Evolutionary conservation across 2,888 invertebrate species (phyloP), one percentile per base, ranked within the genome.

Genomic region (Busseola fusca): DNA sequence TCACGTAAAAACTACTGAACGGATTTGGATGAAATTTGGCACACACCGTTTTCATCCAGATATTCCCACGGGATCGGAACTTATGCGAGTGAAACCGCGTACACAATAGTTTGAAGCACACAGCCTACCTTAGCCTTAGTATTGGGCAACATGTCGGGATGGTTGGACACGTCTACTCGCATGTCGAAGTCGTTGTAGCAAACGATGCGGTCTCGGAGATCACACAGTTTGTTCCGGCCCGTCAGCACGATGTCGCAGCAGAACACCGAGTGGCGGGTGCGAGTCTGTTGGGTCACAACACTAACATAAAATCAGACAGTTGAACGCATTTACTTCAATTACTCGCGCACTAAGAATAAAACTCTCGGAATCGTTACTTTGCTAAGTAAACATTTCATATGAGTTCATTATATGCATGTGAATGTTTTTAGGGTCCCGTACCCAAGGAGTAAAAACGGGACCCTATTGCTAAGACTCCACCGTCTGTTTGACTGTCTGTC

Each of bases 131-230:
- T 93, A 30, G 93, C 90, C 6, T 88, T 85, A 48, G 91, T 72
- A 14, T 69, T 27, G 18, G 90, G 88, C 74, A 83, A 34, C 3
- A 81, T 70, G 25, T 93, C 88, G 0, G 96, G 96, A 59, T 94
- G 87, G 6, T 94, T 86, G 76, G 97, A 97, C 1, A 97, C 92
- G 87, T 98, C 97, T 50, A 95, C 92, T 30, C 96, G 94, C 80
- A 96, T 92, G 70, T 96, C 96, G 30, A 95, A 89, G 90, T 98
- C 98, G 80, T 97, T 97, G 64, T 96, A 91, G 89, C 99, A 99
- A 27, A 95, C 93, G 80, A 99, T 97, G 82, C 96, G 96, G 87
- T 98, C 98, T 4, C 98, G 96, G 54, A 99, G 92, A 62, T 97
- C 96, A n/a, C 96, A 94, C 78, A 99, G 94, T 37, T 94, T 95